A percentile compares a stretch with the other conserved stretches of the same genome.
These are phyloP conservation scores for Coilia nasus DNA, from an alignment of 2,797 vertebrate genomes.

Conservation along the genomic window DNA sequence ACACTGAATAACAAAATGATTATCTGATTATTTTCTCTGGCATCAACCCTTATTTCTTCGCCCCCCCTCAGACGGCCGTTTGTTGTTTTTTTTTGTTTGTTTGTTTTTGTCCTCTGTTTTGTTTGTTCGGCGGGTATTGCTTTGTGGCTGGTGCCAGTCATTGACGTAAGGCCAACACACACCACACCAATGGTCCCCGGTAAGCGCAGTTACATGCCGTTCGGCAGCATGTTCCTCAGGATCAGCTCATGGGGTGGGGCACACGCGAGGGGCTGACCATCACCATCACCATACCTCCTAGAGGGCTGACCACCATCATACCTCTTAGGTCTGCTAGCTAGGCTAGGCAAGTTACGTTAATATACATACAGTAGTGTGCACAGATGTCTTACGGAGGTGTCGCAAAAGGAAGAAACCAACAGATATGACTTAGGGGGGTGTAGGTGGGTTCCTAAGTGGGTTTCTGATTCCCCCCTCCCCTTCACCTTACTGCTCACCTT, in stretches of 20 bases:
- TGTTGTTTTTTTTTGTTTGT: background rate
- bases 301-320: background rate
- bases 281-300: too few relatives aligned
- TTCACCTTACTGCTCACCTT: background rate
- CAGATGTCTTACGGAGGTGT: background rate
- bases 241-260: background rate
- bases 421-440: background rate
- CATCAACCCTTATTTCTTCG: background rate
- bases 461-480: background rate
- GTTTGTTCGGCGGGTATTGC: constrained; percentile 45
- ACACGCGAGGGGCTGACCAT: background rate
- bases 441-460: background rate
- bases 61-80: constrained; percentile 2
- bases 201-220: background rate
- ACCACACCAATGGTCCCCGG: background rate
- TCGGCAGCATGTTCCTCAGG: background rate
- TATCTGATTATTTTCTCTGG: constrained; percentile 43
- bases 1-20: constrained; percentile 69
- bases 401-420: background rate
- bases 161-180: background rate
- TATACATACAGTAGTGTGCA: background rate
- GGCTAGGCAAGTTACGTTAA: background rate
- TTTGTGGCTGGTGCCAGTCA: constrained; percentile 61
- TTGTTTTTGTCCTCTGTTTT: constrained; percentile 34
- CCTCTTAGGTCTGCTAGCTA: constrained; percentile 1